Evolutionary conservation across 1,140 invertebrate genomes (phyloP).

Genomic region (Meteorus sp.): DNA sequence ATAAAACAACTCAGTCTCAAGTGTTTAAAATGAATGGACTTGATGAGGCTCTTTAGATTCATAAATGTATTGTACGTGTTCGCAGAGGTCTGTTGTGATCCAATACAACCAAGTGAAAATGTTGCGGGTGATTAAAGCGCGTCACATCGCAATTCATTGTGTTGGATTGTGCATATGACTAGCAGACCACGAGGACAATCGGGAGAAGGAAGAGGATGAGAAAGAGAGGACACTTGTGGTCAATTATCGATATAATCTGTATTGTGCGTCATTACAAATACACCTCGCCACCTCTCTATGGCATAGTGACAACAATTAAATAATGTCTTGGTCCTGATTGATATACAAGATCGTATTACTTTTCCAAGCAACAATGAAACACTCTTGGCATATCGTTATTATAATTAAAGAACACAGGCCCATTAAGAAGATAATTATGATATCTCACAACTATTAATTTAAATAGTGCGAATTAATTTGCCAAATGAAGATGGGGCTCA

Average conservation of each 20-base stretch:
- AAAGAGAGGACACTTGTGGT: not conserved
- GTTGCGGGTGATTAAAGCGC: constrained; percentile 19
- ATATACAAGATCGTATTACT: too few species aligned
- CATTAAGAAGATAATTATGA: too few species aligned
- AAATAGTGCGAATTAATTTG: too few species aligned
- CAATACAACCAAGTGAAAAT: constrained; percentile 22
- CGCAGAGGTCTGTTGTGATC: constrained; percentile 10
- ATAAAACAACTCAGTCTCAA: not conserved
- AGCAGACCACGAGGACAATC: too few species aligned
- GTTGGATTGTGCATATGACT: constrained; percentile 14
- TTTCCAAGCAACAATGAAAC: too few species aligned
- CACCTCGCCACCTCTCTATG: too few species aligned
- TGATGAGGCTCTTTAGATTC: not conserved
- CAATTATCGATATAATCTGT: not conserved
- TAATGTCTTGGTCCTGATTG: too few species aligned
- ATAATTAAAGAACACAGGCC: too few species aligned
- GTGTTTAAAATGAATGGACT: constrained; percentile 6
- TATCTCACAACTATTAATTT: too few species aligned
- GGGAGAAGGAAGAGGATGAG: not conserved
- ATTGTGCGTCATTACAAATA: too few species aligned
- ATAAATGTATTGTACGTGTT: not conserved
- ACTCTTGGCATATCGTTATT: too few species aligned
- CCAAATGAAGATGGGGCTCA: not conserved
- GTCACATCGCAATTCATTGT: constrained; percentile 24
- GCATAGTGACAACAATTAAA: too few species aligned